These are phyloP conservation scores for Donacobius atricapilla DNA, from an alignment of 2,113 vertebrate species.

Conservation along the genomic window DNA sequence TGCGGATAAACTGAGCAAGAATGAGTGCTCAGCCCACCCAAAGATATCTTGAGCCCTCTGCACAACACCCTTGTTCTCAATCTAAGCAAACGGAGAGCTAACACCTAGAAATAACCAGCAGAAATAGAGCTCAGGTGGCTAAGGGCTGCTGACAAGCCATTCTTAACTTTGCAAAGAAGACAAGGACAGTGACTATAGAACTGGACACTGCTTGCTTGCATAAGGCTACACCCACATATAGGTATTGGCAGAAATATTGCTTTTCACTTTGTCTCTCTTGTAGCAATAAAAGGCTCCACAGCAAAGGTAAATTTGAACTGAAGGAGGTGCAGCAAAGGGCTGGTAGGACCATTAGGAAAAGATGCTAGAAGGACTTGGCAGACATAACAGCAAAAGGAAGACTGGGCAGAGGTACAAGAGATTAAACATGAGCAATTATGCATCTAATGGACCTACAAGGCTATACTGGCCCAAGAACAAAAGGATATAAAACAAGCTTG, in stretches of 20 bases:
- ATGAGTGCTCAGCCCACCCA: background rate
- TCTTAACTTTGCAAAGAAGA: background rate
- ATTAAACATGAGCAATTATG: constrained; percentile 9
- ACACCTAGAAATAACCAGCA: background rate
- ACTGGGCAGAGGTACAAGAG: background rate
- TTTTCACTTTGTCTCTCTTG: background rate
- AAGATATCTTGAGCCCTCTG: background rate
- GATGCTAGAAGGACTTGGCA: background rate
- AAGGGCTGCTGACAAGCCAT: background rate
- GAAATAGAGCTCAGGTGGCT: background rate
- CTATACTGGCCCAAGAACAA: background rate
- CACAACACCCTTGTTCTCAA: background rate
- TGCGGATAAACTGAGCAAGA: background rate
- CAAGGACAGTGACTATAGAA: background rate
- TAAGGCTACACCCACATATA: background rate
- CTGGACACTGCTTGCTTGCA: background rate
- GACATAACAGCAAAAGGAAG: background rate
- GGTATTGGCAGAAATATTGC: background rate
- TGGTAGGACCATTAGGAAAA: background rate
- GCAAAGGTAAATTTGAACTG: background rate
- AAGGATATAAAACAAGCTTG: background rate
- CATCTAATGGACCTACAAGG: background rate
- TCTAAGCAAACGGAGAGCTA: background rate
- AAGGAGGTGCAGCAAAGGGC: background rate
- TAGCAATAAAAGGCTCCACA: background rate